Conservation (phyloP, 2,113 vertebrate genomes). For the Archilochus colubris region DNA sequence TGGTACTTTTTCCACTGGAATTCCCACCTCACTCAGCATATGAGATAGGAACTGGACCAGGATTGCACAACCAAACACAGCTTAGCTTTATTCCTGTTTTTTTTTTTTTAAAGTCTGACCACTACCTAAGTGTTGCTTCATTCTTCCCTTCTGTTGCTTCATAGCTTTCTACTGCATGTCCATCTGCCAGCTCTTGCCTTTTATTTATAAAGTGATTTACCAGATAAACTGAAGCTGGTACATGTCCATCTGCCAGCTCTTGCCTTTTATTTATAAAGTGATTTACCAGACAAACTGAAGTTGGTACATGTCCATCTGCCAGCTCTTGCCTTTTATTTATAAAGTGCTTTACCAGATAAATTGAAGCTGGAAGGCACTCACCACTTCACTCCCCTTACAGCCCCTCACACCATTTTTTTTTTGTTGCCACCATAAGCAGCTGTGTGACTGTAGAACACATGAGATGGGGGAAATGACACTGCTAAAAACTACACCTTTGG, state of each 20-base stretch:
- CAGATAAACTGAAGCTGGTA: neutral
- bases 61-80: neutral
- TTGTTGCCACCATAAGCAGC: neutral
- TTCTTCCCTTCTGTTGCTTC: neutral
- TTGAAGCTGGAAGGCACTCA: neutral
- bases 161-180: neutral
- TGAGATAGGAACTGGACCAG: neutral
- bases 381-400: neutral
- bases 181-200: neutral
- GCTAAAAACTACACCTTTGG: neutral
- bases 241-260: neutral
- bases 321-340: neutral
- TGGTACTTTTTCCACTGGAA: neutral
- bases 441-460: neutral
- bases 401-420: neutral
- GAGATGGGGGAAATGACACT: neutral
- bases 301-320: neutral
- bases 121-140: neutral
- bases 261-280: neutral
- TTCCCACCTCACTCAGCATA: neutral
- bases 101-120: neutral
- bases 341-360: neutral
- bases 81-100: neutral
- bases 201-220: neutral
- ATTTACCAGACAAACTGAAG: neutral